A percentile compares a stretch with the other conserved stretches of the same genome.
Conservation (phyloP, 2,888 invertebrate species). For the Actias luna region DNA sequence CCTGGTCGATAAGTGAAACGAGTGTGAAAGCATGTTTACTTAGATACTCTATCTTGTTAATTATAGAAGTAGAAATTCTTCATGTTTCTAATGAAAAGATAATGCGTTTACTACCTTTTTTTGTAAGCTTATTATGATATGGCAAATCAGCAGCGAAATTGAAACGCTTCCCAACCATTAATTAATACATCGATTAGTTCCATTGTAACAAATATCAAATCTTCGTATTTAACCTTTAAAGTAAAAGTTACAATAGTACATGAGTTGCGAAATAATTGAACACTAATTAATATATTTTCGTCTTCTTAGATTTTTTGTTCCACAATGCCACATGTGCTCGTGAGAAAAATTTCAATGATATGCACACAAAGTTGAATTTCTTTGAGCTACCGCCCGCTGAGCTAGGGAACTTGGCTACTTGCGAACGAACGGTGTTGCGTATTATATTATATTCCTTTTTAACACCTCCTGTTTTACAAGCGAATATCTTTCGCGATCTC, state of each 20-base stretch:
- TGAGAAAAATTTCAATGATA: constrained; percentile 66
- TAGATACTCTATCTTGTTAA: not conserved
- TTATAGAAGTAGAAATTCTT: too few species aligned
- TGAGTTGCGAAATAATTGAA: not conserved
- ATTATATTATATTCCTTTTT: not conserved
- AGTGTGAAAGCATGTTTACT: not conserved
- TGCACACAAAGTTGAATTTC: constrained; percentile 51
- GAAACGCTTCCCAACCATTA: too few species aligned
- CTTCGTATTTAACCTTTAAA: too few species aligned
- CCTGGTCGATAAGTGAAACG: not conserved
- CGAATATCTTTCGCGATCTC: not conserved
- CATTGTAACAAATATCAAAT: too few species aligned
- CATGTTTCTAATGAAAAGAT: too few species aligned
- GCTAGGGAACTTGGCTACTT: constrained; percentile 25
- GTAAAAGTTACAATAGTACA: not conserved
- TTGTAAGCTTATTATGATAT: too few species aligned
- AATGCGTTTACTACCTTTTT: too few species aligned
- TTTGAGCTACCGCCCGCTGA: constrained; percentile 61
- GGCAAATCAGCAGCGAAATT: too few species aligned
- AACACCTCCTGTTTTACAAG: not conserved
- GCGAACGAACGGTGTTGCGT: constrained; percentile 12
- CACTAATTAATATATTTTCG: constrained; percentile 19
- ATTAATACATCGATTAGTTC: too few species aligned
- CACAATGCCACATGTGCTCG: constrained; percentile 54
- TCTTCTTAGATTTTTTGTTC: constrained; percentile 45